A percentile compares a stretch with the other conserved stretches of the same genome.
Conservation (phyloP, 2,797 vertebrate species). For the Acomys russatus region DNA sequence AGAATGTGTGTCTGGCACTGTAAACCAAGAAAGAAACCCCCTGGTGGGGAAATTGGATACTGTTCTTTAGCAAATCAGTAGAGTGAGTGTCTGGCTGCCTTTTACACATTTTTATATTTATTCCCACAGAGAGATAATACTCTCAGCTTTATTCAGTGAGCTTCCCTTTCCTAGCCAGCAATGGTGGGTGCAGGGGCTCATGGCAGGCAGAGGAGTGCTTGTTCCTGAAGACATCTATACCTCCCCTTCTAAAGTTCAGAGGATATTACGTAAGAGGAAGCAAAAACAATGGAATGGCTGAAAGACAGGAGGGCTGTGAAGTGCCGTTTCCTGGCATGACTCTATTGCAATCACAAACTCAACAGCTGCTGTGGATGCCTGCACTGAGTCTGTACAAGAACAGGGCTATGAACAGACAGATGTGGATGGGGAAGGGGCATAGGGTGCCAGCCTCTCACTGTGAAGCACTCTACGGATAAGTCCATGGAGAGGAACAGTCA, state of each 20-base stretch:
- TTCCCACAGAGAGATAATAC: neutral
- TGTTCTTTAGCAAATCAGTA: neutral
- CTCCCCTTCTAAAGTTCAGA: neutral
- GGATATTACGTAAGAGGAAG: neutral
- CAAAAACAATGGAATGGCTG: neutral
- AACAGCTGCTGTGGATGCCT: neutral
- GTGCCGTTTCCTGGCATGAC: too few species aligned
- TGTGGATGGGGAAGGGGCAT: too few species aligned
- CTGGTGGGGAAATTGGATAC: neutral
- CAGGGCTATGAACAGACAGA: neutral
- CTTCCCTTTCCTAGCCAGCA: neutral
- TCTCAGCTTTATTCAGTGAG: neutral
- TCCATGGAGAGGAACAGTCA: neutral
- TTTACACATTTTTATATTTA: neutral
- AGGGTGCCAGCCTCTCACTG: neutral
- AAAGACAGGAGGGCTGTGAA: neutral
- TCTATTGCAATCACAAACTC: neutral
- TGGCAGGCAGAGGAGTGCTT: neutral
- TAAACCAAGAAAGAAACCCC: neutral
- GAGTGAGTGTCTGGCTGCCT: too few species aligned
- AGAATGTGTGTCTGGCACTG: neutral
- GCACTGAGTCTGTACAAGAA: neutral
- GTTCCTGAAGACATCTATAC: neutral
- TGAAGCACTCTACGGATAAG: neutral
- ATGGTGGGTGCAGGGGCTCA: neutral